Percentiles rank a stretch among this genome's conserved stretches.
These are phyloP conservation scores for Esox masquinongy DNA, from an alignment of 2,797 vertebrate species.

Conservation along the genomic window DNA sequence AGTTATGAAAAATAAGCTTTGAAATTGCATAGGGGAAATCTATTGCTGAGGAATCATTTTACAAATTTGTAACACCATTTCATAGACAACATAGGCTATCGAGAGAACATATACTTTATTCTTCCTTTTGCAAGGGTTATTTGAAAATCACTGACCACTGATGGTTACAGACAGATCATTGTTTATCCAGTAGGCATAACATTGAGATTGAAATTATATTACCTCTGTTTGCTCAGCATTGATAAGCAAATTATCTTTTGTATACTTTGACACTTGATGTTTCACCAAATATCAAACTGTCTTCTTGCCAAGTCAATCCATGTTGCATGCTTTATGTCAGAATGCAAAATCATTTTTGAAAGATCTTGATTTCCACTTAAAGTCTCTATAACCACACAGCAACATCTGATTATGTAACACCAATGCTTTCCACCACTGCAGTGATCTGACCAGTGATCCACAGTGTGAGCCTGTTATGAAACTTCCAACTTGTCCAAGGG, in stretches of 20 bases:
- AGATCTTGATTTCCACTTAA: background rate
- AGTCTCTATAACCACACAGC: background rate
- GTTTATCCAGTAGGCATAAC: background rate
- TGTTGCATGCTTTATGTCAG: background rate
- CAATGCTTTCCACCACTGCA: background rate
- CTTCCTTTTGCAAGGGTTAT: background rate
- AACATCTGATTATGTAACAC: background rate
- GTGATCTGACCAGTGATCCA: background rate
- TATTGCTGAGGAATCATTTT: too few species aligned
- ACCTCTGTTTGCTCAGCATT: background rate
- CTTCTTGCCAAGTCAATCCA: background rate
- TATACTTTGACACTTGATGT: background rate
- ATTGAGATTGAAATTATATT: background rate
- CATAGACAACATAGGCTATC: too few species aligned
- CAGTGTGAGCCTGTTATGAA: background rate
- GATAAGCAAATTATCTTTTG: background rate
- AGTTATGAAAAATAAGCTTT: too few species aligned
- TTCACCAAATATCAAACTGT: background rate
- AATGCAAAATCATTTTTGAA: background rate
- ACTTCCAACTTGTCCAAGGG: background rate
- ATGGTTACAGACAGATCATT: constrained; percentile 2
- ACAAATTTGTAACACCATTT: too few species aligned
- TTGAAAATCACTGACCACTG: background rate
- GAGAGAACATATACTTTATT: background rate
- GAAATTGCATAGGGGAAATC: too few species aligned